These are phyloP conservation scores for Taenaris catops DNA, from an alignment of 2,888 invertebrate genomes.

Conservation along the genomic window DNA sequence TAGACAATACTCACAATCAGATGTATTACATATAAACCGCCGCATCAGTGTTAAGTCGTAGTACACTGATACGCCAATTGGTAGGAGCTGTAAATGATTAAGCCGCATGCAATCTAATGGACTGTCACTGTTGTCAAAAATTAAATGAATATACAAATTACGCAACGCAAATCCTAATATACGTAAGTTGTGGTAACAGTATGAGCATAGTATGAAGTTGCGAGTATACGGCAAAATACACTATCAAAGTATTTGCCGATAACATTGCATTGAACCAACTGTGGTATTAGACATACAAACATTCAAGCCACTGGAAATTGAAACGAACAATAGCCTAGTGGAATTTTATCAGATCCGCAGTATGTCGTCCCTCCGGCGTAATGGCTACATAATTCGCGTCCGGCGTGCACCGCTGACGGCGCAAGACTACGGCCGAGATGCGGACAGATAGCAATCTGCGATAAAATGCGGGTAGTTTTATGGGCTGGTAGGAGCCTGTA, in stretches of 20 bases:
- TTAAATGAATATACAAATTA: no score
- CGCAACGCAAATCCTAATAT: no score
- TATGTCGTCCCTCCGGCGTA: constrained; percentile 50
- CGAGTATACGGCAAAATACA: no score
- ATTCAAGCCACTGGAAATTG: constrained; percentile 17
- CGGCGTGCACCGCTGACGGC: constrained; percentile 51
- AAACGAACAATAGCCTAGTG: constrained; percentile 31
- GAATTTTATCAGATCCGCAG: constrained; percentile 43
- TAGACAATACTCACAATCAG: no score
- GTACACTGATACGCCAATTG: no score
- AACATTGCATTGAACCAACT: constrained; percentile 10
- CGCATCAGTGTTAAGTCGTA: no score
- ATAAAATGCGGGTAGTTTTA: constrained; percentile 67
- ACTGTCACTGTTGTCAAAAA: no score
- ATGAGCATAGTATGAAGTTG: no score
- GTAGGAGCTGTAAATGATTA: no score
- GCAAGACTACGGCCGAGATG: constrained; percentile 55
- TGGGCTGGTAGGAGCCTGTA: constrained; percentile 55
- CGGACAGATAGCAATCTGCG: constrained; percentile 56
- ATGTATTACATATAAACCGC: no score
- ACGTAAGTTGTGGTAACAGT: no score
- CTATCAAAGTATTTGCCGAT: constrained; percentile 5
- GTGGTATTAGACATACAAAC: constrained; percentile 14
- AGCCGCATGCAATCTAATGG: no score
- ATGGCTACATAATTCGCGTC: constrained; percentile 60